Base-by-base conservation (phyloP, 1,140 invertebrate species). In the Phthorimaea operculella region DNA sequence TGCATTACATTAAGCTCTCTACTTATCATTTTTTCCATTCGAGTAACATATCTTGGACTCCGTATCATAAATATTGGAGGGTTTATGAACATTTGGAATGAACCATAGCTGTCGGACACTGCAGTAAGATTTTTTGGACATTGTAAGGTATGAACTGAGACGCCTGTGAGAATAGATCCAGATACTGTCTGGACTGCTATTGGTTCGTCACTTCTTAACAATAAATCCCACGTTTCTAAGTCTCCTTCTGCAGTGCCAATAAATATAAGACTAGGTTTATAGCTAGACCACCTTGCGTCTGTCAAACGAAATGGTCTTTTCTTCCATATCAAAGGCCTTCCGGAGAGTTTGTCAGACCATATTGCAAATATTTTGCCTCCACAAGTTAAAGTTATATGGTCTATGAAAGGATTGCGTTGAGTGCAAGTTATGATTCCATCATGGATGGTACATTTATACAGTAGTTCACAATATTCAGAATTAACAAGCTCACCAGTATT, bases 351-450 rank as follows among this genome's bases (percentile, higher is more conserved):
- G 53, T 83, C 74, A 53, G 67, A 72, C 79, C 82, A 85, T 55
- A 85, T 76, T 6, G 82, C 82, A 67, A 85, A 81, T 60, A 85
- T 76, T 72, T 85, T 85, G 16, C 82, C 82, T 28, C 82, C 82
- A 15, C 83, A 72, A 14, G 82, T 81, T 33, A 89, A 72, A 42
- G 90, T 86, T 4, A 90, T 58, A 50, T 88, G 73, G 7, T 72
- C 67, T 10, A 88, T 74, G 57, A 87, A 87, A 7, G 83, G 86
- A 63, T 90, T 91, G 70, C 87, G 87, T 33, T 87, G 68, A 4
- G 87, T 68, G 18, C 87, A 76, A 0, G 86, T 83, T 12, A 93
- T 70, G 2, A 90, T 88, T 0, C 92, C 92, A 66, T 93, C 90
- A 64, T 93, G 92, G 51, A 90, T 87, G 56, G 68, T 76, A 59